These are phyloP conservation scores for Ptycholaimellus sp. DNA, from an alignment of 2,888 invertebrate genomes.

Conservation along the genomic window DNA sequence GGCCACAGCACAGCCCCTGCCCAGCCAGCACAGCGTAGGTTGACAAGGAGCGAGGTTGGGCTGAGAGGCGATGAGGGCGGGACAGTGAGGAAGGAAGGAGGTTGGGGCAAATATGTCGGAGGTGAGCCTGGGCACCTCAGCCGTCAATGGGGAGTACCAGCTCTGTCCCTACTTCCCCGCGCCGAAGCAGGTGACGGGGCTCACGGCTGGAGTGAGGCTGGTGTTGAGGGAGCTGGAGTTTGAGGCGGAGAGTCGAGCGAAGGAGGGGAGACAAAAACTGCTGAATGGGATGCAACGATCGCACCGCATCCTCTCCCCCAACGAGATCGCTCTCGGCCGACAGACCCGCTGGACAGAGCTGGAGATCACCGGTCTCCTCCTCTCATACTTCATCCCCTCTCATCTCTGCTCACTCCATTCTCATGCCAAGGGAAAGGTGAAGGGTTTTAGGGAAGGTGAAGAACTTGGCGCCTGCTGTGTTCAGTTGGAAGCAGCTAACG, in stretches of 20 bases:
- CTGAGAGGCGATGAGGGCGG: too few relatives aligned
- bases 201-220: too few relatives aligned
- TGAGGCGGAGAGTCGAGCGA: constrained; percentile 7
- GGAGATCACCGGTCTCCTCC: constrained; percentile 19
- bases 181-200: too few relatives aligned
- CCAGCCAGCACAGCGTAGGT: too few relatives aligned
- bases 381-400: background rate
- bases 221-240: too few relatives aligned
- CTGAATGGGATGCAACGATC: constrained; percentile 16
- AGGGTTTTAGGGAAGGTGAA: constrained; percentile 60
- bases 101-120: too few relatives aligned
- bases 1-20: too few relatives aligned
- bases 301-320: constrained; percentile 17
- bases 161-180: too few relatives aligned
- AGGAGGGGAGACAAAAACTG: constrained; percentile 8
- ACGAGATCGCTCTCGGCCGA: constrained; percentile 15
- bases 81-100: too few relatives aligned
- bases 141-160: too few relatives aligned
- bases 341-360: constrained; percentile 18
- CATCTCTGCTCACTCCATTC: background rate
- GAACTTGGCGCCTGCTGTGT: constrained; percentile 69
- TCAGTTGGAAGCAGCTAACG: constrained; percentile 70
- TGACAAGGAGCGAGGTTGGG: too few relatives aligned
- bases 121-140: too few relatives aligned
- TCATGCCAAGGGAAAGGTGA: background rate